phyloP scores from a whole-genome alignment of 2,113 vertebrate genomes.

The Neomonachus schauinslandi region DNA sequence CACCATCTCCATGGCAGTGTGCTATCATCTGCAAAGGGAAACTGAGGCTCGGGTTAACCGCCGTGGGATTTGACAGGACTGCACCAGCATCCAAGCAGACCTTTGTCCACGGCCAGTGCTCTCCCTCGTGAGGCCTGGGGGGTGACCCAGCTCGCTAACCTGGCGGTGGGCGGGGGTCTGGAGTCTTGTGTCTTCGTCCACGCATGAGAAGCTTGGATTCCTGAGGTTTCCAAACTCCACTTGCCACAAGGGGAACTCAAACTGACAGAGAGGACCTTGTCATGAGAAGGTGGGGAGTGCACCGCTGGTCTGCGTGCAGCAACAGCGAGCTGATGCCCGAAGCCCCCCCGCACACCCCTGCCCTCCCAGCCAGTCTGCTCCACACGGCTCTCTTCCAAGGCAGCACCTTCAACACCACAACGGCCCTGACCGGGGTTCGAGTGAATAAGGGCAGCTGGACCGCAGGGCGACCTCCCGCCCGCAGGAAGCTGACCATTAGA shows the following conservation, averaged over 20 bases:
- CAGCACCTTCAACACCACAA: background rate
- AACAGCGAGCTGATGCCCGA: background rate
- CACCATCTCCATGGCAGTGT: accelerated
- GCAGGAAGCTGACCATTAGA: background rate
- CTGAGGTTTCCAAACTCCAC: background rate
- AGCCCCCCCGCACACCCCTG: background rate
- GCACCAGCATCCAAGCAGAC: accelerated
- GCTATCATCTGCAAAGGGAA: background rate
- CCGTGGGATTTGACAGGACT: background rate
- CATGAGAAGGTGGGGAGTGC: background rate
- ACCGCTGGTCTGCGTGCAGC: background rate
- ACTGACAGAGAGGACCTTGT: background rate
- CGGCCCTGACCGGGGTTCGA: background rate
- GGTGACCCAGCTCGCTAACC: background rate
- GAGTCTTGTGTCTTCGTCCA: background rate
- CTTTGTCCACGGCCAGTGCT: no score
- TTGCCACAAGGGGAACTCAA: background rate
- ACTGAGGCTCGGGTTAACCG: no score
- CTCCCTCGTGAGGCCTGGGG: background rate
- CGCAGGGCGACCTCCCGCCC: no score
- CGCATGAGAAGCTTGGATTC: background rate
- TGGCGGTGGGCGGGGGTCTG: accelerated
- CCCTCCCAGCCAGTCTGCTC: background rate
- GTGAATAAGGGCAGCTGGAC: background rate
- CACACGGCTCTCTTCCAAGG: background rate